Percentiles rank a stretch among this genome's conserved stretches.
Evolutionary conservation across 2,113 vertebrate genomes (phyloP).

Genomic region (Phrynosoma platyrhinos): DNA sequence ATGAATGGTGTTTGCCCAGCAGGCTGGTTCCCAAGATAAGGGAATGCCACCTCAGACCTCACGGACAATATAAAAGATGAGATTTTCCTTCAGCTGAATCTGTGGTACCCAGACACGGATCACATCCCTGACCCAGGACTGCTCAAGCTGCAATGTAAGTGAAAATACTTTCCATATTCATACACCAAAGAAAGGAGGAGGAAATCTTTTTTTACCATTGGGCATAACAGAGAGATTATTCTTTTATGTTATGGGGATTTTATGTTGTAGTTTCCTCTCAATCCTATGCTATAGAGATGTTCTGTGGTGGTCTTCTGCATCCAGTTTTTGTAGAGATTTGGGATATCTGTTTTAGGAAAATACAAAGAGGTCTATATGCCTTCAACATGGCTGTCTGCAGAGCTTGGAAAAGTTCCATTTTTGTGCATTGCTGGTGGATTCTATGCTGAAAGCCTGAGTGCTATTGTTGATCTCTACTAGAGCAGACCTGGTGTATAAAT

Average conservation of each 20-base stretch:
- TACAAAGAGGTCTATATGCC: too few species aligned
- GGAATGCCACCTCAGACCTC: too few species aligned
- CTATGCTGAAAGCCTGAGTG: too few species aligned
- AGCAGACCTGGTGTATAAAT: too few species aligned
- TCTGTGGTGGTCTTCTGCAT: not conserved
- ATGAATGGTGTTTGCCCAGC: constrained; percentile 20
- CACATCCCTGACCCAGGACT: not conserved
- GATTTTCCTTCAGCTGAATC: too few species aligned
- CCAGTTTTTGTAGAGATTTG: not conserved
- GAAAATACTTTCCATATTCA: not conserved
- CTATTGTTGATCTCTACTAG: too few species aligned
- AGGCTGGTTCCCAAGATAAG: constrained; percentile 27
- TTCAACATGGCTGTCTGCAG: not conserved
- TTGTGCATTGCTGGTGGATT: too few species aligned
- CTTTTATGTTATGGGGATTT: not conserved
- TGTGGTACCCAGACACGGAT: not conserved
- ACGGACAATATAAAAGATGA: constrained; percentile 2
- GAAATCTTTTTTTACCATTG: not conserved
- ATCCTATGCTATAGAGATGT: not conserved
- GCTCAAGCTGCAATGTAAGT: constrained; percentile 5
- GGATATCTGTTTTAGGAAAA: not conserved
- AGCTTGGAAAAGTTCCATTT: too few species aligned
- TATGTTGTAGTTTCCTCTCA: not conserved
- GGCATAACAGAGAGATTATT: too few species aligned
- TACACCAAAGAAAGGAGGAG: not conserved